A percentile compares a stretch with the other conserved stretches of the same genome.
Evolutionary conservation across 2,888 invertebrate genomes (phyloP).

Genomic region (Zootermopsis nevadensis): DNA sequence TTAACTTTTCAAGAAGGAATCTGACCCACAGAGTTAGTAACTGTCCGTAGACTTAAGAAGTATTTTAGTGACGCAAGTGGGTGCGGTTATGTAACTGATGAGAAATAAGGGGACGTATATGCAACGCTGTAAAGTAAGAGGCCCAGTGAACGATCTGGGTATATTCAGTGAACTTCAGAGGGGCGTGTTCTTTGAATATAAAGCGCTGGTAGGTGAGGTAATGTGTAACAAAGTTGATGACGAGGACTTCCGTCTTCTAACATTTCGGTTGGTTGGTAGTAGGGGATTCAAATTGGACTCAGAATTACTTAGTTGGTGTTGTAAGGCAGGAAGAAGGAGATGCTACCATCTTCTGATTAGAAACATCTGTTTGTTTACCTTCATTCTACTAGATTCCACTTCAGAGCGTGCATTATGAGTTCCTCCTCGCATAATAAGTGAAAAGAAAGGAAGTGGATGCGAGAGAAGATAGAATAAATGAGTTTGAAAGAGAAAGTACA

Average conservation of each 20-base stretch:
- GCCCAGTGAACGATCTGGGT: too few relatives aligned
- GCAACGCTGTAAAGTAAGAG: too few relatives aligned
- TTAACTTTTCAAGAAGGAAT: too few relatives aligned
- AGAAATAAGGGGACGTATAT: too few relatives aligned
- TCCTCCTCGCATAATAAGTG: conserved; percentile 11
- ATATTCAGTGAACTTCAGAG: too few relatives aligned
- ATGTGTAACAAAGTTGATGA: not conserved
- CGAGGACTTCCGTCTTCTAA: not conserved
- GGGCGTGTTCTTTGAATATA: too few relatives aligned
- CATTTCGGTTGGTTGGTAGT: conserved; percentile 10
- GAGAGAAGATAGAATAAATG: not conserved
- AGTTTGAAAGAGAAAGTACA: not conserved
- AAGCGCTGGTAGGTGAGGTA: not conserved
- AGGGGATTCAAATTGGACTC: conserved; percentile 2
- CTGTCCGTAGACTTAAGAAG: too few relatives aligned
- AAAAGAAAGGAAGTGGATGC: conserved; percentile 5
- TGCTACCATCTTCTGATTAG: not conserved
- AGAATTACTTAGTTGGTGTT: not conserved
- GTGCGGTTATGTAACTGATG: too few relatives aligned
- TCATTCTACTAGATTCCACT: conserved; percentile 24
- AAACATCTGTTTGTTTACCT: conserved; percentile 32
- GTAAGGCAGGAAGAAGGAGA: not conserved
- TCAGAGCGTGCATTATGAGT: not conserved
- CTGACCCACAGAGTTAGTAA: too few relatives aligned
- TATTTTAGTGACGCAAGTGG: too few relatives aligned